Percentiles rank a stretch among this genome's conserved stretches.
phyloP scores from a whole-genome alignment of 2,113 vertebrate genomes.

The Cyanocitta stelleri region DNA sequence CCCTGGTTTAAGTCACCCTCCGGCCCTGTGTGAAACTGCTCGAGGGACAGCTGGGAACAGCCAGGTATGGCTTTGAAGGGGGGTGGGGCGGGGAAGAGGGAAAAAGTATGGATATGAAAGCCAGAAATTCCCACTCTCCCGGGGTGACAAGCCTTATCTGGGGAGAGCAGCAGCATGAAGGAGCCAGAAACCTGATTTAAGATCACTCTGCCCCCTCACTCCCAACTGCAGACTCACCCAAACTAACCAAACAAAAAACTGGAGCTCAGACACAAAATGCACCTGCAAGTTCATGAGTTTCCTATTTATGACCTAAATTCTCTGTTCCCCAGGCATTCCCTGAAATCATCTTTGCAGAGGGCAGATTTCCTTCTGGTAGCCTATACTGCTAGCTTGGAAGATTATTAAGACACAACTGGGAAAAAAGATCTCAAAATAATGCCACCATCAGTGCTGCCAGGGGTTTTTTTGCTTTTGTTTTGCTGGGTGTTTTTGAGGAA shows the following conservation, averaged over 20 bases:
- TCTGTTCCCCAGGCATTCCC: not conserved
- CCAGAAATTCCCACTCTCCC: not conserved
- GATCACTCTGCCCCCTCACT: too few relatives aligned
- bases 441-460: not conserved
- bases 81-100: not conserved
- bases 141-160: too few relatives aligned
- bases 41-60: not conserved
- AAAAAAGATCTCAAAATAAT: not conserved
- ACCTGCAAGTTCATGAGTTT: not conserved
- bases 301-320: not conserved
- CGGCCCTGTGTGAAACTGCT: not conserved
- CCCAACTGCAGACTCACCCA: not conserved
- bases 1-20: slow-evolving; percentile 7
- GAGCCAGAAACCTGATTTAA: not conserved
- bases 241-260: not conserved
- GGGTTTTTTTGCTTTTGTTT: not conserved
- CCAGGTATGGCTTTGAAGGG: not conserved
- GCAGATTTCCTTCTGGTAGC: not conserved
- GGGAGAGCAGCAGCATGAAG: not conserved
- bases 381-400: too few relatives aligned
- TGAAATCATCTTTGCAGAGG: not conserved
- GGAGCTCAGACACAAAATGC: too few relatives aligned
- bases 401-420: not conserved
- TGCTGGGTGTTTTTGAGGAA: not conserved
- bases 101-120: too few relatives aligned